A percentile compares a stretch with the other conserved stretches of the same genome.
phyloP scores from a whole-genome alignment of 1,140 invertebrate species.

The Whitmania pigra region DNA sequence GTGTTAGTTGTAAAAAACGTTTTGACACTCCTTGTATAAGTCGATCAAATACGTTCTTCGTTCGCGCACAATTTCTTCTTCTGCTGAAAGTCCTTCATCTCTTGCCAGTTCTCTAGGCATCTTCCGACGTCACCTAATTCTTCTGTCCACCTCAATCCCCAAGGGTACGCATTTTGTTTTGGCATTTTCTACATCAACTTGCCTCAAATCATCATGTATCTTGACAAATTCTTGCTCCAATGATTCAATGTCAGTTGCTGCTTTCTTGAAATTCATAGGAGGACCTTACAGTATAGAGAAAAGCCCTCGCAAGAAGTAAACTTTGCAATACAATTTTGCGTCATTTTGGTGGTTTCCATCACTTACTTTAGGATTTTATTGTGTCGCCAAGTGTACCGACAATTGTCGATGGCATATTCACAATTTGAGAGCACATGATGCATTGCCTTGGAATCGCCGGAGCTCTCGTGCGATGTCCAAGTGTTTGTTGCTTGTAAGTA shows the following conservation, averaged over 20 bases:
- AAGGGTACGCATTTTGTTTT: no score
- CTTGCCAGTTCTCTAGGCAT: conserved; percentile 20
- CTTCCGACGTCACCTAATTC: conserved; percentile 14
- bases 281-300: conserved; percentile 12
- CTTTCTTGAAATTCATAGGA: conserved; percentile 20
- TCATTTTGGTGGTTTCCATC: no score
- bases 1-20: conserved; percentile 18
- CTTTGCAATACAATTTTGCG: no score
- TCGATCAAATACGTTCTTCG: conserved; percentile 24
- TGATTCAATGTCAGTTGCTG: conserved; percentile 18
- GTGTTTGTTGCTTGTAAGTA: no score
- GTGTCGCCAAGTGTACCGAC: no score
- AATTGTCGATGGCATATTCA: no score
- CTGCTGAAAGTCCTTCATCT: conserved; percentile 17
- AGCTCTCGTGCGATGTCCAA: no score
- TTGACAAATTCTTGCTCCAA: conserved; percentile 18
- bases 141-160: conserved; percentile 14
- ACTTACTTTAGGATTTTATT: no score
- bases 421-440: no score
- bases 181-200: conserved; percentile 21
- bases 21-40: conserved; percentile 18
- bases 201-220: conserved; percentile 15
- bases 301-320: no score
- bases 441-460: no score
- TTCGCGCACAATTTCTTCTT: no score